Evolutionary conservation across 2,113 vertebrate species (phyloP).

Genomic region (Ondatra zibethicus): DNA sequence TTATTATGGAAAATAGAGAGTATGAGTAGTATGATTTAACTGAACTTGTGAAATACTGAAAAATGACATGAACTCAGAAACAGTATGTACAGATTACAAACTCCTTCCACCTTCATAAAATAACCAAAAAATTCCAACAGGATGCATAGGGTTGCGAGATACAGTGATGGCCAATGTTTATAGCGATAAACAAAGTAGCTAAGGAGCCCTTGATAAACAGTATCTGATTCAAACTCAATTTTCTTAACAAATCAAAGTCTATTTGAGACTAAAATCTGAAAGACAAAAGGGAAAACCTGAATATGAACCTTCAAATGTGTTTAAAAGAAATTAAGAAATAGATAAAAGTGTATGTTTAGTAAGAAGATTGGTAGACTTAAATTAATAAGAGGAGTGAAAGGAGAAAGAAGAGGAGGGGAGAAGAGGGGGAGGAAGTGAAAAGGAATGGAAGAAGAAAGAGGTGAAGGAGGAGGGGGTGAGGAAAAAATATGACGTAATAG

Average conservation of each 20-base stretch:
- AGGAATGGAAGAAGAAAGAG: background rate
- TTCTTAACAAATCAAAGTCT: background rate
- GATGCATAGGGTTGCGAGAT: background rate
- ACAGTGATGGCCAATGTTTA: background rate
- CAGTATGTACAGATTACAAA: background rate
- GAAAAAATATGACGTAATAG: background rate
- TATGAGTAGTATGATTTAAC: conserved; percentile 41
- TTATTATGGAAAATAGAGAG: background rate
- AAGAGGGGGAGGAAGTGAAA: no score
- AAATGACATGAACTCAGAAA: conserved; percentile 37
- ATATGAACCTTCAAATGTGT: background rate
- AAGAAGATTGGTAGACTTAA: background rate
- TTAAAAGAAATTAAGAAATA: background rate
- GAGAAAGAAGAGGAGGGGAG: background rate
- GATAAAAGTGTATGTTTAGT: background rate
- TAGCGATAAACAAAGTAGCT: background rate
- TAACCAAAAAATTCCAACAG: conserved; percentile 1
- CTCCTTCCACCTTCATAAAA: background rate
- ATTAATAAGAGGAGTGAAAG: background rate
- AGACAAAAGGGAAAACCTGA: background rate
- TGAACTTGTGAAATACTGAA: conserved; percentile 18
- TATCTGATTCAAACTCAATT: background rate
- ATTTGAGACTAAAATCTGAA: background rate
- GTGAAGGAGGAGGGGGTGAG: background rate
- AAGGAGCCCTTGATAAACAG: background rate